These are phyloP conservation scores for Rhagophthalmus giganteus DNA, from an alignment of 2,888 invertebrate genomes.

Conservation along the genomic window DNA sequence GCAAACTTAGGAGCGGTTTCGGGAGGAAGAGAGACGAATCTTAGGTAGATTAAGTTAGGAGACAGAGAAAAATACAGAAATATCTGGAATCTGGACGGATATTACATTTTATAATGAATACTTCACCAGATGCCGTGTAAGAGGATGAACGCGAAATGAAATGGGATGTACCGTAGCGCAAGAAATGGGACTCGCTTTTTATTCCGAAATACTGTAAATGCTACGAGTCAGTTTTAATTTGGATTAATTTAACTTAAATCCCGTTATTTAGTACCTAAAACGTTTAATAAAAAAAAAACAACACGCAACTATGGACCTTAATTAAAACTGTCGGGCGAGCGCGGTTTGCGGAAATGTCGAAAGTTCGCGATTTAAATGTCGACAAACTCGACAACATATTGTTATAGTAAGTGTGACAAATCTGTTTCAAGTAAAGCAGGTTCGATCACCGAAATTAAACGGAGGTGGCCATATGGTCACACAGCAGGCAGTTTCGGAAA, in stretches of 20 bases:
- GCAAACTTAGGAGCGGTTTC: constrained; percentile 25
- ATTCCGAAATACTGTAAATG: constrained; percentile 17
- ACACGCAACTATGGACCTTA: background rate
- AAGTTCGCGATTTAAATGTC: background rate
- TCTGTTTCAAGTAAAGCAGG: constrained; percentile 48
- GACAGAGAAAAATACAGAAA: constrained; percentile 47
- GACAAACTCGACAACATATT: constrained; percentile 45
- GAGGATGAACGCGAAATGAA: constrained; percentile 28
- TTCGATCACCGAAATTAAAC: constrained; percentile 48
- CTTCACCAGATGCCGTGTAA: constrained; percentile 45
- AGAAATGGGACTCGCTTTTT: constrained; percentile 23
- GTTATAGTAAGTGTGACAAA: constrained; percentile 52
- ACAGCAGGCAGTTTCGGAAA: constrained; percentile 37
- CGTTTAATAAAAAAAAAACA: background rate
- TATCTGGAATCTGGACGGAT: constrained; percentile 48
- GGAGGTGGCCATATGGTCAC: constrained; percentile 48
- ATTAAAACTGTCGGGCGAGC: background rate
- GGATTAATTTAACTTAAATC: constrained; percentile 14
- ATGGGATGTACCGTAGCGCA: constrained; percentile 24
- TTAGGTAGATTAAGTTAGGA: constrained; percentile 40
- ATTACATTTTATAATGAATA: constrained; percentile 53
- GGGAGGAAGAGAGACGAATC: constrained; percentile 26
- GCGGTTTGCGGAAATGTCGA: background rate
- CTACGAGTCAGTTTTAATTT: constrained; percentile 20
- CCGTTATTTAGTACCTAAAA: background rate